phyloP scores from a whole-genome alignment of 37 sponge, comb jelly and placozoan species.

The Mnemiopsis leidyi region DNA sequence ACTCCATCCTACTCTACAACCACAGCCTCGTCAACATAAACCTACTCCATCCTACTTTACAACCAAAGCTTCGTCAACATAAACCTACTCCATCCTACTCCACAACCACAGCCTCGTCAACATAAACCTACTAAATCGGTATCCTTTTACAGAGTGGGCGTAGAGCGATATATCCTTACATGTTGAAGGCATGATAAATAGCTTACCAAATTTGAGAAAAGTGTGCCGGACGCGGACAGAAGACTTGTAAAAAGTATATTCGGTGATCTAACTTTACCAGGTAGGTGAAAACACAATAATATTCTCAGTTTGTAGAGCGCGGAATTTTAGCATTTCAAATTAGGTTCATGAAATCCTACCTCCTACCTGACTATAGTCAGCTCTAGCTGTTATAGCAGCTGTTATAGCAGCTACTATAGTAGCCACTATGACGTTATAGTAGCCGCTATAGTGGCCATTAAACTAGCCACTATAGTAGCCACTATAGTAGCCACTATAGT shows the following conservation, averaged over 20 bases:
- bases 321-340: no score
- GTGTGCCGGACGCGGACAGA: neutral
- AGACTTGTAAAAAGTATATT: neutral
- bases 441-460: no score
- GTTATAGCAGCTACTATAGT: no score
- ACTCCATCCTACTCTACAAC: neutral
- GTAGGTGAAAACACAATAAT: neutral
- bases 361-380: no score
- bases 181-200: neutral
- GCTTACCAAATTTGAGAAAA: neutral
- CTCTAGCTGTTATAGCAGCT: no score
- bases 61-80: neutral
- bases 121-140: neutral
- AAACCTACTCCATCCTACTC: neutral
- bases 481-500: no score
- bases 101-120: neutral
- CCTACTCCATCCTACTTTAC: no score
- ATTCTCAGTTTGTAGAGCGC: no score
- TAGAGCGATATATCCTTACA: neutral
- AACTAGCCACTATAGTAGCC: no score
- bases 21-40: no score
- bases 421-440: no score
- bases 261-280: neutral
- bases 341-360: no score
- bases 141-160: neutral